Conservation (phyloP, 92 coral and sea anemone genomes). For the Virgularia gustaviana region DNA sequence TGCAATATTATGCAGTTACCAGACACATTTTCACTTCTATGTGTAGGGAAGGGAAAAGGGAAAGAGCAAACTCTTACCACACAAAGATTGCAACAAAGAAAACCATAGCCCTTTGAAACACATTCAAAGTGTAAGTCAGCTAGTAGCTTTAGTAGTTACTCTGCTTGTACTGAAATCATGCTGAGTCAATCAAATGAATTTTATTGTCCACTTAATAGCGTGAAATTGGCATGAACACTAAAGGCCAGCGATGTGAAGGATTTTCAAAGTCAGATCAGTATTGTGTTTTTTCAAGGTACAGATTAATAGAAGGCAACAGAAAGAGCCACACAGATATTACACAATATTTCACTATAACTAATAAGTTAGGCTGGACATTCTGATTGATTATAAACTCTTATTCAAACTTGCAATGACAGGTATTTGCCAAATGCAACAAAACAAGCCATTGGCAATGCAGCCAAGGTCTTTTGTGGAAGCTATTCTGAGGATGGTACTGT, state of each 20-base stretch:
- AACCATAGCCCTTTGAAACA: slow-evolving; percentile 10
- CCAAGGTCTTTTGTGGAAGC: slow-evolving; percentile 89
- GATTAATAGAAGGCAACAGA: neutral
- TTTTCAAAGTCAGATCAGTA: slow-evolving; percentile 20
- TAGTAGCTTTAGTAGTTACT: too few species aligned
- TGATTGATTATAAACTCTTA: neutral
- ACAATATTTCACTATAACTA: too few species aligned
- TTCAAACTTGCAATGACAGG: slow-evolving; percentile 47
- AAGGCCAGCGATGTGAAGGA: slow-evolving; percentile 2
- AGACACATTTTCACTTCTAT: neutral
- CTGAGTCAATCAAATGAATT: neutral
- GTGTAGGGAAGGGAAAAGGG: too few species aligned
- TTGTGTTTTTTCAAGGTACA: slow-evolving; percentile 25
- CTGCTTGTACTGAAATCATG: too few species aligned
- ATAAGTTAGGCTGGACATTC: too few species aligned
- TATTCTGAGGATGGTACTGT: slow-evolving; percentile 84
- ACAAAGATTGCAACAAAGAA: neutral
- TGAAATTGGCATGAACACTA: slow-evolving; percentile 15
- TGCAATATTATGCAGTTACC: neutral
- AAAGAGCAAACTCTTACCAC: neutral
- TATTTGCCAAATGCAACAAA: slow-evolving; percentile 76
- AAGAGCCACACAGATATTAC: neutral
- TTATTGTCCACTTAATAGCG: neutral
- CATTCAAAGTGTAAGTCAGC: slow-evolving; percentile 19
- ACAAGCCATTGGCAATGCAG: slow-evolving; percentile 56